phyloP scores from a whole-genome alignment of 2,888 invertebrate species.

The Artemia sp. region DNA sequence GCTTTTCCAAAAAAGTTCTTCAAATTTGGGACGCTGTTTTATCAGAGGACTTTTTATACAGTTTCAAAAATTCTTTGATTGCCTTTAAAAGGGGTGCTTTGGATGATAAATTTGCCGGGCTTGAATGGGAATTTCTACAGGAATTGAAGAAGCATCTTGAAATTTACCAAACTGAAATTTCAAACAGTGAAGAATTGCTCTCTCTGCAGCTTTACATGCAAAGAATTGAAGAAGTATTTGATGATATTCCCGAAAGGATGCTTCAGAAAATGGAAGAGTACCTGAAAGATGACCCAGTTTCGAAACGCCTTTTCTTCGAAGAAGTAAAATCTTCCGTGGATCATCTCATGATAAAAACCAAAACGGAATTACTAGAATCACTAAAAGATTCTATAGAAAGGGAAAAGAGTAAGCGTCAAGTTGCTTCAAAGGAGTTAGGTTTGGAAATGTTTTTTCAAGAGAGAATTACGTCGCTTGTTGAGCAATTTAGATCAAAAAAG shows the following conservation, averaged over 20 bases:
- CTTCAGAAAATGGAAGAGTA: neutral
- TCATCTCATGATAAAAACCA: no score
- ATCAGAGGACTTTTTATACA: neutral
- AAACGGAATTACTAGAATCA: no score
- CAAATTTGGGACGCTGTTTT: constrained; percentile 2
- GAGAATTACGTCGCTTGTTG: no score
- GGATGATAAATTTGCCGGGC: neutral
- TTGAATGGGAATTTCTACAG: neutral
- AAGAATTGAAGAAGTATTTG: neutral
- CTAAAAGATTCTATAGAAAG: no score
- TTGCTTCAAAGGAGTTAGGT: no score
- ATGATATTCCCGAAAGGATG: neutral
- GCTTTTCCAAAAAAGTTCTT: neutral
- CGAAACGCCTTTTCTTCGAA: neutral
- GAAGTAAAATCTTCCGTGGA: neutral
- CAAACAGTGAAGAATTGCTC: neutral
- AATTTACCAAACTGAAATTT: neutral
- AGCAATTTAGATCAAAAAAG: no score
- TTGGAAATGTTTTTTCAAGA: no score
- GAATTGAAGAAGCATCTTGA: neutral
- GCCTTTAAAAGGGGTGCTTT: neutral
- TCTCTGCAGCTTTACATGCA: neutral
- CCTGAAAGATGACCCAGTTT: neutral
- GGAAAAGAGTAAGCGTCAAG: no score
- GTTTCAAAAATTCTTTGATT: neutral